Percentiles rank a stretch among this genome's conserved stretches.
phyloP scores from a whole-genome alignment of 2,113 vertebrate species.

The Lepisosteus osseus region DNA sequence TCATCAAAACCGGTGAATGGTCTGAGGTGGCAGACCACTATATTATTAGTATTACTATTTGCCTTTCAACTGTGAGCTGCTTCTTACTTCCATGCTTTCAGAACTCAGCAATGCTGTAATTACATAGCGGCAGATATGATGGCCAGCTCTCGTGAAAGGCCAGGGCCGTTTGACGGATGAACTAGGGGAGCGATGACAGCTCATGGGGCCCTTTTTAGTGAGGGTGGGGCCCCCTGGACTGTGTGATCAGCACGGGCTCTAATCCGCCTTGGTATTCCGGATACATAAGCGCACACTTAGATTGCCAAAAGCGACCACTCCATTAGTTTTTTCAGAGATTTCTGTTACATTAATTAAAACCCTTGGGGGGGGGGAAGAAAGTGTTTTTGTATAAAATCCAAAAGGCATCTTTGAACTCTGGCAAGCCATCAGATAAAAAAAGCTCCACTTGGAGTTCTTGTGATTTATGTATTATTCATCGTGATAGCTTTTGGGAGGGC shows the following conservation, averaged over 20 bases:
- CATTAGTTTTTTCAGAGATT: background rate
- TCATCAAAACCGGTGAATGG: background rate
- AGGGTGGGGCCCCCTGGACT: background rate
- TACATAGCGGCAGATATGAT: conserved; percentile 6
- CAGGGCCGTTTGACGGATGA: background rate
- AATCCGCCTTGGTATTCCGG: background rate
- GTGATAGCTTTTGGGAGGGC: conserved; percentile 23
- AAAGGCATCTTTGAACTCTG: background rate
- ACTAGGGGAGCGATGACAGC: background rate
- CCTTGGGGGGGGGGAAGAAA: background rate
- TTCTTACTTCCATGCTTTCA: background rate
- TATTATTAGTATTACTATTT: background rate
- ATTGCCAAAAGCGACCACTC: background rate
- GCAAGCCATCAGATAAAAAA: conserved; percentile 3
- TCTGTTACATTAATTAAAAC: background rate
- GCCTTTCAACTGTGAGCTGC: conserved; percentile 1
- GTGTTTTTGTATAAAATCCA: too few species aligned
- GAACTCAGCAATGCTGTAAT: conserved; percentile 16
- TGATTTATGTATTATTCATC: conserved; percentile 36
- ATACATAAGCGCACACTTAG: background rate
- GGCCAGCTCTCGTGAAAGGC: conserved; percentile 5
- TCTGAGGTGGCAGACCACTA: background rate
- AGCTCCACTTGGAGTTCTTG: conserved; percentile 5
- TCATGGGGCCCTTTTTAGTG: conserved; percentile 1
- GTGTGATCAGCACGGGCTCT: background rate